phyloP scores from a whole-genome alignment of 2,888 invertebrate genomes.

The Choreutis nemorana region DNA sequence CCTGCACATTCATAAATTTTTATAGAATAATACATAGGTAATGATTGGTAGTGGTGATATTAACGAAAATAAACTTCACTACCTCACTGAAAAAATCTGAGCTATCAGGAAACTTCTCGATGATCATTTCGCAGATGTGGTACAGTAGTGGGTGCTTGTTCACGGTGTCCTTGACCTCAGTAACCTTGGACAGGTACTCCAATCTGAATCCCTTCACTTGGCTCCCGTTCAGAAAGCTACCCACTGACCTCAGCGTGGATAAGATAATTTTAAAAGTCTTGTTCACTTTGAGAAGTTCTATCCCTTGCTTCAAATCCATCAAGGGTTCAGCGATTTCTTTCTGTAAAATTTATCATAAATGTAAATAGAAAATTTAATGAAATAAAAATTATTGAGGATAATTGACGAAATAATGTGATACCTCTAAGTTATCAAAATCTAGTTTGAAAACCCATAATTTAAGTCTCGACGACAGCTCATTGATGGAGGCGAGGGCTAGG shows the following conservation, averaged over 20 bases:
- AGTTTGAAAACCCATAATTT: slow-evolving; percentile 98
- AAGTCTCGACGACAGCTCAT: slow-evolving; percentile 90
- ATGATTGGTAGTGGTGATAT: too few species aligned
- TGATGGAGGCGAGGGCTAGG: slow-evolving; percentile 94
- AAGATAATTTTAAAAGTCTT: slow-evolving; percentile 95
- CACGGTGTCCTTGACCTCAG: slow-evolving; percentile 98
- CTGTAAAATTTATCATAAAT: slow-evolving; percentile 26
- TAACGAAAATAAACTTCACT: slow-evolving; percentile 24
- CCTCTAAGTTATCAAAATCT: slow-evolving; percentile 97
- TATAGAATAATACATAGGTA: too few species aligned
- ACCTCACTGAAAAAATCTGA: slow-evolving; percentile 98
- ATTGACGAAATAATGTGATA: slow-evolving; percentile 27
- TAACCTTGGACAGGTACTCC: slow-evolving; percentile 96
- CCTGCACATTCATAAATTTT: too few species aligned
- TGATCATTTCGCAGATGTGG: slow-evolving; percentile 96
- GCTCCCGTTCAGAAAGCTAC: slow-evolving; percentile 94
- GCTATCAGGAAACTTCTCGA: slow-evolving; percentile 94
- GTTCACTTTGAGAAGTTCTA: slow-evolving; percentile 89
- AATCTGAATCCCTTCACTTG: slow-evolving; percentile 96
- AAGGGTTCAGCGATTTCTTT: slow-evolving; percentile 98
- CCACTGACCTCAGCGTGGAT: slow-evolving; percentile 91
- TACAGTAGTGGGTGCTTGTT: slow-evolving; percentile 98
- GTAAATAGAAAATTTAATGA: background rate
- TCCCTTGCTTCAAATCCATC: slow-evolving; percentile 97
- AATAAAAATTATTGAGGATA: background rate